Evolutionary conservation across 92 coral and sea anemone species (phyloP).

Genomic region (Plumapathes pennacea): DNA sequence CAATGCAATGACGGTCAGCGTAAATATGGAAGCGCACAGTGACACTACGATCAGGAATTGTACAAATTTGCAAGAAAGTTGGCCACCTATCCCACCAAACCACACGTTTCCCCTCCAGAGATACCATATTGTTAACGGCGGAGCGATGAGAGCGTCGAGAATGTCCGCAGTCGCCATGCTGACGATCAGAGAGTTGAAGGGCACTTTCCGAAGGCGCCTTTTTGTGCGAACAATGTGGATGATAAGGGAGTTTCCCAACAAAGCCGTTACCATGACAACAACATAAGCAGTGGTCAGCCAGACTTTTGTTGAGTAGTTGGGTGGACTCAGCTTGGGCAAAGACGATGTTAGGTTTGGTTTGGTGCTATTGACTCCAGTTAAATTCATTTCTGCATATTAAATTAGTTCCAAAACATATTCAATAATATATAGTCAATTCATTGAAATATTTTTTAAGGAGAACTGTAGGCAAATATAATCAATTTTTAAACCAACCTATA

Average conservation of each 20-base stretch:
- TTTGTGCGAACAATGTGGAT: conserved; percentile 16
- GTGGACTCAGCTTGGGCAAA: not conserved
- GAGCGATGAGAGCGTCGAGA: conserved; percentile 15
- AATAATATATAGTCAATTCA: no score
- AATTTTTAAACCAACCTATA: no score
- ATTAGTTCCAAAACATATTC: no score
- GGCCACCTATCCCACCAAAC: conserved; percentile 27
- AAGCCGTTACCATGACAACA: conserved; percentile 17
- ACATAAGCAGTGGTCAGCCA: conserved; percentile 24
- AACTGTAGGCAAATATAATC: no score
- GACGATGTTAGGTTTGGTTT: not conserved
- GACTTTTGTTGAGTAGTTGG: not conserved
- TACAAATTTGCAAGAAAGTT: conserved; percentile 28
- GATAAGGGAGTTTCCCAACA: conserved; percentile 39
- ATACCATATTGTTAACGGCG: conserved; percentile 1
- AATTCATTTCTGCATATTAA: conserved; percentile 36
- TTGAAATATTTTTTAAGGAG: no score
- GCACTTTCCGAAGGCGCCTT: conserved; percentile 20
- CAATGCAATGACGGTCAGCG: conserved; percentile 42
- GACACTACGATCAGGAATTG: conserved; percentile 27
- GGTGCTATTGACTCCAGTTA: not conserved
- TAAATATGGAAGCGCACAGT: conserved; percentile 39
- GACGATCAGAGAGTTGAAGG: conserved; percentile 28
- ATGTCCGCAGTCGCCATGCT: conserved; percentile 38
- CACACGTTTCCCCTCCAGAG: not conserved